Evolutionary conservation across 2,113 vertebrate species (phyloP).

Genomic region (Todiramphus chloris): DNA sequence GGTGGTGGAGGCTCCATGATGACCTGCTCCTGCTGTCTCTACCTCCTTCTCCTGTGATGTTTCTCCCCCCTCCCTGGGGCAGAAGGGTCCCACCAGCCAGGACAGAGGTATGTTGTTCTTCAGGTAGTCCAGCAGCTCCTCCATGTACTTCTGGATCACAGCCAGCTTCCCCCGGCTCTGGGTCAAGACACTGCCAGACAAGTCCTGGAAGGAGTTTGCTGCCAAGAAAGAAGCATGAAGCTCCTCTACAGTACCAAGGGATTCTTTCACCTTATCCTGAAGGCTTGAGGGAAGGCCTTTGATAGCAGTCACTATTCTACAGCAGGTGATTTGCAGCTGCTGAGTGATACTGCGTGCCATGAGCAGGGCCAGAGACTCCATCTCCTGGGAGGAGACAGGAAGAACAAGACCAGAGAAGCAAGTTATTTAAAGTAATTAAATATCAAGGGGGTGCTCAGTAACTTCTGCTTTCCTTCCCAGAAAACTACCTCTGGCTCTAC

Average conservation of each 20-base stretch:
- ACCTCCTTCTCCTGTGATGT: background rate
- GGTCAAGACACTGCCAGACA: conserved; percentile 75
- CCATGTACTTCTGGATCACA: conserved; percentile 80
- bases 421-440: background rate
- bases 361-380: conserved; percentile 58
- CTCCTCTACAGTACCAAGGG: conserved; percentile 67
- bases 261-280: conserved; percentile 77
- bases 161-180: conserved; percentile 74
- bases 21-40: background rate
- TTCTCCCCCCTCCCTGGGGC: background rate
- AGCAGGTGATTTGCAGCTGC: conserved; percentile 78
- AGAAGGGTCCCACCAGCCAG: conserved; percentile 72
- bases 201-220: conserved; percentile 66
- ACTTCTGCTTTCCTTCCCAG: background rate
- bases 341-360: conserved; percentile 77
- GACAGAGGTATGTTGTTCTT: conserved; percentile 77
- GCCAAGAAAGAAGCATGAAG: conserved; percentile 77
- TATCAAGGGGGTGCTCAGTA: background rate
- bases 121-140: conserved; percentile 79
- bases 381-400: conserved; percentile 11
- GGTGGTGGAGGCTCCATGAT: background rate
- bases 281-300: conserved; percentile 83
- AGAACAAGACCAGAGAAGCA: background rate
- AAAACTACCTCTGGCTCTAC: conserved; percentile 54
- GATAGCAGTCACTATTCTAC: conserved; percentile 74